Evolutionary conservation across 2,797 vertebrate genomes (phyloP), one percentile per base, ranked within the genome.

Genomic region (Sphenopsis melanotis): DNA sequence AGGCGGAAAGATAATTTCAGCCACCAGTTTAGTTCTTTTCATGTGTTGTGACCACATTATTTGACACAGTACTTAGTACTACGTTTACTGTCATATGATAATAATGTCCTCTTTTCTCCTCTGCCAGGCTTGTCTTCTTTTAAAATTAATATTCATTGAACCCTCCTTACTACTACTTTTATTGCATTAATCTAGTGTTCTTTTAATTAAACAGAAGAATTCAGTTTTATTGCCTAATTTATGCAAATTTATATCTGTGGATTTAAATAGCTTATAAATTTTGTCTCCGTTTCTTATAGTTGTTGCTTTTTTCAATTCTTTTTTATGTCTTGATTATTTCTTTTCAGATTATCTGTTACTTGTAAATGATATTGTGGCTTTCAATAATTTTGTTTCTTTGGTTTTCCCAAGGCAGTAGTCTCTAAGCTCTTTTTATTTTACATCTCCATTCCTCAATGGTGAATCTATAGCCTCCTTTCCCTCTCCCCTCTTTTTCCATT

Each of bases 401-500:
- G 9, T 61, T 90, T 94, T 89, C 56, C 50, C 64, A 72, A 77
- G 59, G 70, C 55, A 89, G 32, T 42, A 57, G 65, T 69, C 44
- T 32, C 76, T 95, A 80, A 93, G 29, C 50, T 94, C 63, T 55
- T 94, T 94, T 74, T 69, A 68, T 92, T 93, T 93, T 60, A 66
- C 53, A 42, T 91, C 34, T 92, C 3, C 87, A 85, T 96, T 96
- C 82, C 71, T 93, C 11, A 16, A 5, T 76, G 69, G 44, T 95
- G 87, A 95, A 71, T 75, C 76, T 96, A 84, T 49, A 87, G 46
- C 63, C 96, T 87, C 64, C 44, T 91, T 96, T 87, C 66, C 56
- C 34, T 75, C 69, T 87, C 23, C 32, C 8, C 15, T 69, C 63
- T 72, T 79, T 89, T 90, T 92, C 74, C 61, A 83, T 86, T 95